Evolutionary conservation across 37 sponge, comb jelly and placozoan genomes (phyloP), one percentile per base, ranked within the genome.

Genomic region (Geodia barretti): DNA sequence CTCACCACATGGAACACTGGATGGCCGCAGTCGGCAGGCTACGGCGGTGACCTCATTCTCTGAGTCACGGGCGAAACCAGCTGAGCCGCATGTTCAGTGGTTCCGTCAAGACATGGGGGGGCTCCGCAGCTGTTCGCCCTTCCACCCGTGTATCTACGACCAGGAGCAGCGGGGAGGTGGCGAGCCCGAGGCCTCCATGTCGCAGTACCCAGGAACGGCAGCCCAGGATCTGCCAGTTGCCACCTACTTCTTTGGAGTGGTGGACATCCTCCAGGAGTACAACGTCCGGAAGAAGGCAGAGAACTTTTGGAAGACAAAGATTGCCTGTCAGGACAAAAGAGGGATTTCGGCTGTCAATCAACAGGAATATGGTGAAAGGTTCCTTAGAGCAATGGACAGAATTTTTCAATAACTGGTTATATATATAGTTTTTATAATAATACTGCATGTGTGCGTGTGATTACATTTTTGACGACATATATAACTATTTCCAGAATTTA

Each of bases 211-310:
- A 25, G 86, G 71, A 0, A 14, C 26, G 1, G 43, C 35, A 1
- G 36, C 40, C 83, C 34, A 60, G 3, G 63, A 31, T 19, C 54
- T 72, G 24, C 87, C 87, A 20, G 39, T 36, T 8, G 84, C 75
- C 33, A 86, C 87, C 31, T 95, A 95, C 71, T 97, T 78, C 66
- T 81, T 97, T 82, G 97, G 94, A 14, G 73, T 97, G 1, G 87
- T 97, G 37, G 97, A 97, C 81, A 94, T 97, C 65, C 75, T 97
- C 24, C 97, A 97, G 73, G 59, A 87, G 61, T 97, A 97, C 86
- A 91, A 90, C 38, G 64, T 80, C 30, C 25, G 58, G 38, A 97
- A 97, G 82, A 91, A 79, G 47, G 32, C 54, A 39, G 97, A 97
- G 54, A 86, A 88, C 62, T 72, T 83, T 21, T 78, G 66, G 66